Evolutionary conservation across 2,113 vertebrate species (phyloP), one percentile per base, ranked within the genome.

Genomic region (Brachyhypopomus occidentalis): DNA sequence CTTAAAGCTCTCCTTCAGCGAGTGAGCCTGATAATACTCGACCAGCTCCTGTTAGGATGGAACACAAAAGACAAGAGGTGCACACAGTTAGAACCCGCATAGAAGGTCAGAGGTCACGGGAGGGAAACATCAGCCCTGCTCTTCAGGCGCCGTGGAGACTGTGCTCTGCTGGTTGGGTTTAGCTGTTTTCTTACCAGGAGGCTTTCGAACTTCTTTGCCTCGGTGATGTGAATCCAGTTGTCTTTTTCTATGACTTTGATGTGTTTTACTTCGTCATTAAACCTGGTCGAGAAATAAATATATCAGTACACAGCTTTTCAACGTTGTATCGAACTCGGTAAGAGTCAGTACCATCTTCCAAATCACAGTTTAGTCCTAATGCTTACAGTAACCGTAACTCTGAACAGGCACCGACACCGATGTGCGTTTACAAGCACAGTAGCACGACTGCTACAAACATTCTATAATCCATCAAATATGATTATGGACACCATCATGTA

Each of bases 161-260:
- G 19, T 23, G 23, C 72, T 27, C 5, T 4, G 34, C 27, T 63
- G 16, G 2, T 20, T 25, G 27, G 3, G 23, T 2, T 67, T 41
- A 77, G 27, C 34, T 19, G 6, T 30, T 11, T 7, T 85, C 93
- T n/a, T 90, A 99, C 98, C 95, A 96, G 84, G 74, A 99, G 94
- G 84, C 95, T 98, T 81, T 99, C 97, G 0, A 99, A 99, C 87
- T 97, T 99, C 92, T 98, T 99, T 11, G 97, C 97, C 84, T 99
- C 98, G 0, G 97, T 99, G 91, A 99, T 98, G 93, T 99, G 96
- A 59, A 98, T 95, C 98, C 98, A 99, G 88, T 89, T 96, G 92
- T 98, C 97, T 79, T 97, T 99, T 84, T 98, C 97, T 20, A 99
- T 93, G 64, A 99, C 97, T 91, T 99, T 99, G 74, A 99, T 99